Base-by-base conservation (phyloP, 2,797 vertebrate genomes). In the Danio kyathit region DNA sequence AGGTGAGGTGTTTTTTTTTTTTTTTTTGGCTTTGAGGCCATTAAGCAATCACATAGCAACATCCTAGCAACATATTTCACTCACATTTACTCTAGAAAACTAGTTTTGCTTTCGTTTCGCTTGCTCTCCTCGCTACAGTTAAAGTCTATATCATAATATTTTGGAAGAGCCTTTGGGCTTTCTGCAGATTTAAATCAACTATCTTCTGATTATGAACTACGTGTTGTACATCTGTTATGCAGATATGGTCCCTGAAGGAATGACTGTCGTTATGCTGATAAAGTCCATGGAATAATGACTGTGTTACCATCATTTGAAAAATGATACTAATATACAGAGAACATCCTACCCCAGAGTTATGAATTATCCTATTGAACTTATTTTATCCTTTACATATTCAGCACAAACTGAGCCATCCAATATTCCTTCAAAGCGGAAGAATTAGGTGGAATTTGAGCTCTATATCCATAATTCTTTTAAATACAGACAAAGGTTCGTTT, bases 371-470 rank as follows among this genome's bases (percentile, higher is more conserved):
- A 74, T 71, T 71, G 70, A 65, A 46, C 57, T 54, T 69, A 80
- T 85, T 66, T 12, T 46, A 41, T 81, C 73, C 77, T 83, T 80
- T 65, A 16, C 76, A 74, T 56, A 74, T 81, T 80, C 40, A 63
- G 76, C 67, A 63, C 67, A 70, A 60, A 48, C 56, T 77, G 69
- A 83, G 80, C 74, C 69, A 74, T 83, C 76, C 57, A 81, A 83
- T 77, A 70, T 80, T 49, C 80, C 73, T 74, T 80, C 63, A 81
- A 83, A 85, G 76, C 63, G 69, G 81, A 17, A 61, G 74, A 81
- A 85, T 83, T 80, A 85, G 76, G 84, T 77, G 81, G 81, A 80
- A 83, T 83, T 80, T 83, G 76, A 85, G 78, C 76, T 79, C 54
- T 54, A 70, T 85, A 80, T 85, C 76, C 67, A 77, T 16, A 81